These are phyloP conservation scores for Sylvia borin DNA, from an alignment of 2,797 vertebrate species.

Conservation along the genomic window DNA sequence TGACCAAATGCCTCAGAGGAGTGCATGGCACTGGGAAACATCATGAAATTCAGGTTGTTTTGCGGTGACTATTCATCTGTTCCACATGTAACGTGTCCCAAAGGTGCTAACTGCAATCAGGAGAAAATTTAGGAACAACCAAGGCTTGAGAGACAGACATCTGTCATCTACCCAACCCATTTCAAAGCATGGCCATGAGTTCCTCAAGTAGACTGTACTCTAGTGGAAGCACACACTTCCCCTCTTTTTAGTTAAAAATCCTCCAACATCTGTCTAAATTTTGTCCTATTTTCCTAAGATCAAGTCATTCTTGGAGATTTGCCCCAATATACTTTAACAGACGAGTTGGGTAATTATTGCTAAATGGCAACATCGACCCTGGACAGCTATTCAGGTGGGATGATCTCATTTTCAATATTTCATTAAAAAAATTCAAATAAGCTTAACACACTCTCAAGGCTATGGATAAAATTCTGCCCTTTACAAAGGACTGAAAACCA, in stretches of 20 bases:
- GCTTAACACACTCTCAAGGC: neutral
- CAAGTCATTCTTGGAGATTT: neutral
- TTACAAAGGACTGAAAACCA: neutral
- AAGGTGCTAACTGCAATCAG: neutral
- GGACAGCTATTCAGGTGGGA: neutral
- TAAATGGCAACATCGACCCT: neutral
- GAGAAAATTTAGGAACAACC: neutral
- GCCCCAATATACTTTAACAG: neutral
- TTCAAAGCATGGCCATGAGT: neutral
- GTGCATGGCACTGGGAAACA: neutral
- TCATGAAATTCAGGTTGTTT: neutral
- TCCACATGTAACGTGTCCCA: accelerated
- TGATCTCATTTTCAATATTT: slow-evolving; percentile 7
- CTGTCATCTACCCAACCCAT: neutral
- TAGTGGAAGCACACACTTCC: neutral
- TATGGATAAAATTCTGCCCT: neutral
- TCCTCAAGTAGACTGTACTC: neutral
- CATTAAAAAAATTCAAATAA: neutral
- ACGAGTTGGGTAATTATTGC: neutral
- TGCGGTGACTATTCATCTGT: neutral
- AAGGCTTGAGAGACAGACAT: neutral
- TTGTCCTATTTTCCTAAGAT: neutral
- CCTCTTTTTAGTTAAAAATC: neutral
- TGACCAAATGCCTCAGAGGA: neutral
- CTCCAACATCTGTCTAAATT: neutral